phyloP scores from a whole-genome alignment of 2,888 invertebrate species.

The Panzeria rudis region DNA sequence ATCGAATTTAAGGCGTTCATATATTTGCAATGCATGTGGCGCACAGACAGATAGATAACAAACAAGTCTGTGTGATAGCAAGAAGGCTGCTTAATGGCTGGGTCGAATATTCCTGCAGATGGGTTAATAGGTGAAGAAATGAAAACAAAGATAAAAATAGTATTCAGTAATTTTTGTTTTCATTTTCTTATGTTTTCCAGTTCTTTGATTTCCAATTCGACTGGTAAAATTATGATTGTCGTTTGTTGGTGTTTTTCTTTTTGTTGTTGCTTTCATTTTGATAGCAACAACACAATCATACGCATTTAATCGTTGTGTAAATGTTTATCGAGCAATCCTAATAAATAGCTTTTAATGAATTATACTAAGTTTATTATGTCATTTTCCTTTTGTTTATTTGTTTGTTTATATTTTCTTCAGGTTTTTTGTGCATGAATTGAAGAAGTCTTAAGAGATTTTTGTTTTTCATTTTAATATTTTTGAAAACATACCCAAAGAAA shows the following conservation, averaged over 20 bases:
- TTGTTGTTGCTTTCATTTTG: not conserved
- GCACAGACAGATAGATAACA: not conserved
- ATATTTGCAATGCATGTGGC: constrained; percentile 34
- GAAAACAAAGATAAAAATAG: not conserved
- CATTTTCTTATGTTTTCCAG: constrained; percentile 12
- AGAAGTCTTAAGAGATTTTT: not conserved
- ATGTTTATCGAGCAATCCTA: not conserved
- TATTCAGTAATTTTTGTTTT: not conserved
- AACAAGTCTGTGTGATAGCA: not conserved
- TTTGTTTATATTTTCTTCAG: not conserved
- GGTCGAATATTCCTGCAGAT: not conserved
- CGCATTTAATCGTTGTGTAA: not conserved
- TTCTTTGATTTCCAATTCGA: not conserved
- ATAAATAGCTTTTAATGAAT: not conserved
- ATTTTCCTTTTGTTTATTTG: constrained; percentile 17
- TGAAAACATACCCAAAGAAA: too few relatives aligned
- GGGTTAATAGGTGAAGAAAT: not conserved
- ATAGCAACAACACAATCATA: not conserved
- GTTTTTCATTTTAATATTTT: too few relatives aligned
- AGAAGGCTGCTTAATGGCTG: not conserved
- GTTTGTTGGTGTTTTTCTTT: not conserved
- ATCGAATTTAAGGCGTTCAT: constrained; percentile 20
- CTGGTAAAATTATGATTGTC: not conserved
- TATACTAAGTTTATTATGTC: constrained; percentile 42
- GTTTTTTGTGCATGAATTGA: constrained; percentile 9